A percentile compares a stretch with the other conserved stretches of the same genome.
Conservation (phyloP, 1,140 invertebrate genomes). For the Magallana angulata region DNA sequence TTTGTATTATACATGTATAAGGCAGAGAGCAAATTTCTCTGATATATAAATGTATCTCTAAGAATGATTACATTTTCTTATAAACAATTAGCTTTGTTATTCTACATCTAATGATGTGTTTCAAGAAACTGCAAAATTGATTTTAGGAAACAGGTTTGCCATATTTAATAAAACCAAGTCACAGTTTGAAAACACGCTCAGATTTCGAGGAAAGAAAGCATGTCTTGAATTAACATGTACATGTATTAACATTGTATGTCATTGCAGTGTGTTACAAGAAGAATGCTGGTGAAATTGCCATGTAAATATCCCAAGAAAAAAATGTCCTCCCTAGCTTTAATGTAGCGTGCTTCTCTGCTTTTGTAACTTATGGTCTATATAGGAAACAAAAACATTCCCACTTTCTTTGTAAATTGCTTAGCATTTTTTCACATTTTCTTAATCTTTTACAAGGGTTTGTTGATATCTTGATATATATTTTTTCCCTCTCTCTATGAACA, state of each 20-base stretch:
- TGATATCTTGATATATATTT: neutral
- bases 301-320: conserved; percentile 14
- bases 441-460: neutral
- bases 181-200: too few species aligned
- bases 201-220: too few species aligned
- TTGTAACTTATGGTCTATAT: conserved; percentile 25
- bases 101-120: too few species aligned
- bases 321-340: conserved; percentile 22
- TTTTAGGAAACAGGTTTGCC: too few species aligned
- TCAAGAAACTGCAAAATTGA: too few species aligned
- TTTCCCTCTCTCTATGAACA: neutral
- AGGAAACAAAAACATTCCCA: conserved; percentile 27
- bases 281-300: neutral
- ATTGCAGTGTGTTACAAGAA: conserved; percentile 14
- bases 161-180: too few species aligned
- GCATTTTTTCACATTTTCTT: conserved; percentile 14
- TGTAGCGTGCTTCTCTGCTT: conserved; percentile 12
- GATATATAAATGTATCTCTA: too few species aligned
- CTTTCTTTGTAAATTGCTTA: conserved; percentile 19
- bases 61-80: too few species aligned
- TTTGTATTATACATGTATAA: too few species aligned
- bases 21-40: too few species aligned
- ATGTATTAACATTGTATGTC: neutral
- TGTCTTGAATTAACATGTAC: neutral
- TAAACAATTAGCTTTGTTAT: too few species aligned